Percentiles rank a stretch among this genome's conserved stretches.
Conservation (phyloP, 2,797 vertebrate genomes). For the Anguilla marmorata region DNA sequence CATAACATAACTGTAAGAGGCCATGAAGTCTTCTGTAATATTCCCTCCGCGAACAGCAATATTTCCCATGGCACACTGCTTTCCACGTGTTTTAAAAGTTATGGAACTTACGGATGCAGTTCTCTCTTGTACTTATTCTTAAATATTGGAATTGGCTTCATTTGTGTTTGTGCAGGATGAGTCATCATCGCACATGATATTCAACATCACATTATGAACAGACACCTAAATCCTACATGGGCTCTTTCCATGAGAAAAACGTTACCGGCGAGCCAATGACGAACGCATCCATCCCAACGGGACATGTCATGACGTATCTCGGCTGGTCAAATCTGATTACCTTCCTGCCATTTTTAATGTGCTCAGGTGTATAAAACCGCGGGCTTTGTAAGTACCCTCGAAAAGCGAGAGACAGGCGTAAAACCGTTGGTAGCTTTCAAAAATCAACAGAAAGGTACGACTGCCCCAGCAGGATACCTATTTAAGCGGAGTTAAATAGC, state of each 20-base stretch:
- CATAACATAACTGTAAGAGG: neutral
- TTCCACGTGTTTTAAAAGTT: neutral
- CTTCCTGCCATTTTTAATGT: conserved; percentile 65
- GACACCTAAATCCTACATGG: conserved; percentile 58
- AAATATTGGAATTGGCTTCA: neutral
- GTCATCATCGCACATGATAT: conserved; percentile 49
- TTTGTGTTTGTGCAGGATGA: conserved; percentile 49
- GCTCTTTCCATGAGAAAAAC: conserved; percentile 46
- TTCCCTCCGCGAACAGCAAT: neutral
- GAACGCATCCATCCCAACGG: conserved; percentile 71
- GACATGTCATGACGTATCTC: conserved; percentile 83
- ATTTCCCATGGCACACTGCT: neutral
- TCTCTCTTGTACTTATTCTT: neutral
- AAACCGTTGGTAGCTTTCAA: conserved; percentile 34
- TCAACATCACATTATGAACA: conserved; percentile 52
- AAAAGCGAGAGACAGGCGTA: conserved; percentile 49
- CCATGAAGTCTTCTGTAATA: neutral
- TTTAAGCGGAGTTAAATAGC: conserved; percentile 55
- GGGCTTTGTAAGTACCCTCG: neutral
- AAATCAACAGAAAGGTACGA: conserved; percentile 31
- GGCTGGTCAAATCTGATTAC: conserved; percentile 75
- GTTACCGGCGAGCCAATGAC: conserved; percentile 65
- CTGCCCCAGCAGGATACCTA: neutral
- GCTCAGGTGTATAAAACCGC: conserved; percentile 83
- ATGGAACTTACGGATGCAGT: neutral